Percentiles rank a stretch among this genome's conserved stretches.
These are phyloP conservation scores for Peromyscus eremicus DNA, from an alignment of 2,797 vertebrate genomes.

Conservation along the genomic window DNA sequence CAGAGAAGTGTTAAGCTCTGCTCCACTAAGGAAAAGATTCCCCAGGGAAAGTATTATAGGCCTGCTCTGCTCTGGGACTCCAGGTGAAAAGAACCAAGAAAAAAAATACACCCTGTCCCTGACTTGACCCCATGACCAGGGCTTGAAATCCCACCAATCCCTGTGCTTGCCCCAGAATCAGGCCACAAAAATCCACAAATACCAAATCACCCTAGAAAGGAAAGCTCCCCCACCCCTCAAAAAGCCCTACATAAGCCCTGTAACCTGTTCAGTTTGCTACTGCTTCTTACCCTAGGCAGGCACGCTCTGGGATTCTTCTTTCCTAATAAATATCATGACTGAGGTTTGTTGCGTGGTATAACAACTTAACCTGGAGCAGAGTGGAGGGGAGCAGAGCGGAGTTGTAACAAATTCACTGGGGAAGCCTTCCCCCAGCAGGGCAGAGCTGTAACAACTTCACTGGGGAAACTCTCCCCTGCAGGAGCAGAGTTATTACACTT, in stretches of 20 bases:
- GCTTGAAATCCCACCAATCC: neutral
- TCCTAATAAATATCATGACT: neutral
- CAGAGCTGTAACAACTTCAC: neutral
- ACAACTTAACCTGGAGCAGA: neutral
- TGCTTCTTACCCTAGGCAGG: neutral
- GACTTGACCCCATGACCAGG: no score
- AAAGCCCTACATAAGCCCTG: neutral
- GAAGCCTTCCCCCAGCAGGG: neutral
- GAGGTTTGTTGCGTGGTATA: neutral
- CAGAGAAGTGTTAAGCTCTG: no score
- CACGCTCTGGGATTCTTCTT: neutral
- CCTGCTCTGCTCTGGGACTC: no score
- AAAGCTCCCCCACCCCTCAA: neutral
- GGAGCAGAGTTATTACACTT: neutral
- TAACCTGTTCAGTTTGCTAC: neutral
- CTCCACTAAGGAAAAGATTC: no score
- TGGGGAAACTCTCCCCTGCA: neutral
- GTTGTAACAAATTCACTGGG: neutral
- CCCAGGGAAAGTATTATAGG: no score
- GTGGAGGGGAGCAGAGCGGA: accelerated
- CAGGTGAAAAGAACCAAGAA: no score
- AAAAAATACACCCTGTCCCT: no score
- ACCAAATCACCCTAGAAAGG: neutral
- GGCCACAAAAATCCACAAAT: neutral
- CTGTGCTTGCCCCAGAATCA: neutral